phyloP scores from a whole-genome alignment of 1,140 invertebrate species.

The Drosophila tropicalis region DNA sequence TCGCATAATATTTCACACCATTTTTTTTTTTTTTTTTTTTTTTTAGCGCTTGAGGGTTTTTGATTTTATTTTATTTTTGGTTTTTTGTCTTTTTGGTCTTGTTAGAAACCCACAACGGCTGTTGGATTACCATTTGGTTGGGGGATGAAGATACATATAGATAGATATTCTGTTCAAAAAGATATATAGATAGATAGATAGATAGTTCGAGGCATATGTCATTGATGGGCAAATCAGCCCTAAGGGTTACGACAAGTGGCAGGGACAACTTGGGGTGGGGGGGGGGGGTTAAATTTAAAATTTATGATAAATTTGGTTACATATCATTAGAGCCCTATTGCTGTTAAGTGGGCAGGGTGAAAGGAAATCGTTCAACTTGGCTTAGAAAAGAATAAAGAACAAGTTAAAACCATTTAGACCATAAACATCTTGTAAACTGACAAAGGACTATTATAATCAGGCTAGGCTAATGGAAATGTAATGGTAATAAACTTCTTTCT shows the following conservation, averaged over 20 bases:
- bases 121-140: slow-evolving; percentile 6
- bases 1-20: slow-evolving; percentile 82
- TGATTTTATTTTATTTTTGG: slow-evolving; percentile 35
- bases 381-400: too few species aligned
- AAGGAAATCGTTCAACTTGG: too few species aligned
- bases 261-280: not conserved
- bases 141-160: slow-evolving; percentile 6
- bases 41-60: slow-evolving; percentile 37
- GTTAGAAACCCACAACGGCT: slow-evolving; percentile 47
- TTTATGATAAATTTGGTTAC: slow-evolving; percentile 26
- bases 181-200: slow-evolving; percentile 31
- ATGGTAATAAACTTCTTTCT: too few species aligned
- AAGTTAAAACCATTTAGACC: too few species aligned
- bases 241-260: slow-evolving; percentile 20
- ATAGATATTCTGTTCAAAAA: not conserved
- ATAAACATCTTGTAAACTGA: too few species aligned
- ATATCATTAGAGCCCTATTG: slow-evolving; percentile 28
- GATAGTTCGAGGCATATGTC: slow-evolving; percentile 58
- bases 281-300: slow-evolving; percentile 15
- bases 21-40: slow-evolving; percentile 48
- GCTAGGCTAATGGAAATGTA: too few species aligned
- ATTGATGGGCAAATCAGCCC: slow-evolving; percentile 42
- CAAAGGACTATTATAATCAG: too few species aligned
- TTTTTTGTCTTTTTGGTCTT: slow-evolving; percentile 52
- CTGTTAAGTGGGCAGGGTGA: not conserved